A percentile compares a stretch with the other conserved stretches of the same genome.
These are phyloP conservation scores for Spondyliosoma cantharus DNA, from an alignment of 2,797 vertebrate species.

Conservation along the genomic window DNA sequence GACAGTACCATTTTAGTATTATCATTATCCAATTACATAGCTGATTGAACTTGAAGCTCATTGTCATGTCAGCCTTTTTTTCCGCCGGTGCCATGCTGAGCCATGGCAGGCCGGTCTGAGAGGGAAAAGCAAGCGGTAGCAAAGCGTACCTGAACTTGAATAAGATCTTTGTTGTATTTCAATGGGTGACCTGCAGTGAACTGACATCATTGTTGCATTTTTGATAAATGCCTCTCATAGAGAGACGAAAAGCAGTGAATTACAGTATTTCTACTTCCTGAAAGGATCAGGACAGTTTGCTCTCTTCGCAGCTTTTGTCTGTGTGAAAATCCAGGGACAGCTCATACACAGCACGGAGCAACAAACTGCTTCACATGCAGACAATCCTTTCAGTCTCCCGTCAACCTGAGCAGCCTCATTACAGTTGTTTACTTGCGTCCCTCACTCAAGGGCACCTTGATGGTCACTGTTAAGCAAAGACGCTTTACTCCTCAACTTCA, in stretches of 20 bases:
- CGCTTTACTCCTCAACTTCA: background rate
- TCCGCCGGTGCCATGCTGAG: slow-evolving; percentile 9
- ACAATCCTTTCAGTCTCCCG: background rate
- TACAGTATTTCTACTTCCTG: background rate
- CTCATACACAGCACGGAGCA: background rate
- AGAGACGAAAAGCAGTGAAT: background rate
- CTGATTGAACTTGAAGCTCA: slow-evolving; percentile 54
- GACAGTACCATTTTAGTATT: slow-evolving; percentile 48
- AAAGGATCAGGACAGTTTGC: background rate
- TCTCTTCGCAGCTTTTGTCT: background rate
- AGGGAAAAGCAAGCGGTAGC: slow-evolving; percentile 5
- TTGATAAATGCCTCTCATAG: slow-evolving; percentile 4
- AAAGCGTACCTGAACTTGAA: background rate
- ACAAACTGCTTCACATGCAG: background rate
- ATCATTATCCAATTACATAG: slow-evolving; percentile 63
- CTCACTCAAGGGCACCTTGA: slow-evolving; percentile 9
- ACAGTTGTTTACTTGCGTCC: background rate
- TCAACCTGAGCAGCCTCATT: background rate
- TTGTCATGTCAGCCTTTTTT: slow-evolving; percentile 19
- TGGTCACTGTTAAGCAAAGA: background rate
- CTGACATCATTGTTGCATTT: background rate
- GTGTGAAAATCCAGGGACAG: background rate
- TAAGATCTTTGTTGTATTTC: slow-evolving; percentile 15
- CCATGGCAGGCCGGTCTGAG: slow-evolving; percentile 9
- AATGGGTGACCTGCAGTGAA: slow-evolving; percentile 4